These are phyloP conservation scores for Diplodus sargus DNA, from an alignment of 2,797 vertebrate species.

Conservation along the genomic window DNA sequence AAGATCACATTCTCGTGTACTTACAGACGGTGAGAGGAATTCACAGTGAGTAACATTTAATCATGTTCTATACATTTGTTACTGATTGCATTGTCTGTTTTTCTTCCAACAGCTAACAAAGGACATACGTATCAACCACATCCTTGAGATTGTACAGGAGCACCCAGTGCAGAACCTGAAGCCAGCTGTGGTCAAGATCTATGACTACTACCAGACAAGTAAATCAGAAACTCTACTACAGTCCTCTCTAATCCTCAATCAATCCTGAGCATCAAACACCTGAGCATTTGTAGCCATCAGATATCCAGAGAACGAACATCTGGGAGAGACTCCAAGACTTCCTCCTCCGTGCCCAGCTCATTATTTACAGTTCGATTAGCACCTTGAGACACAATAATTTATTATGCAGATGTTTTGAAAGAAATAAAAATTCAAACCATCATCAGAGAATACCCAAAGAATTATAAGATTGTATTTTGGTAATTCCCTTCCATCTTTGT, in stretches of 20 bases:
- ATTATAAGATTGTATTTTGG: no score
- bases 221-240: slow-evolving; percentile 6
- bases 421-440: no score
- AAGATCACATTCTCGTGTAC: slow-evolving; percentile 71
- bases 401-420: no score
- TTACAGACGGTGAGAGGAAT: slow-evolving; percentile 61
- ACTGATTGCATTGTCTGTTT: neutral
- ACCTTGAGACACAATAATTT: no score
- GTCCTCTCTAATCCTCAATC: neutral
- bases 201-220: slow-evolving; percentile 86
- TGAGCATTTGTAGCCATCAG: no score
- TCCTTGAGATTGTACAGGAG: slow-evolving; percentile 63
- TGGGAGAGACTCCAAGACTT: no score
- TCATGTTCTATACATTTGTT: neutral
- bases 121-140: slow-evolving; percentile 8
- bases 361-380: no score
- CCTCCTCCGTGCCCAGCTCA: no score
- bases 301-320: no score
- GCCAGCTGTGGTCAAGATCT: slow-evolving; percentile 77
- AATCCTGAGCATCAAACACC: no score
- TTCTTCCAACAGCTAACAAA: slow-evolving; percentile 65
- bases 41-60: neutral
- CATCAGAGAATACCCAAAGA: no score
- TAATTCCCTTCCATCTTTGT: no score
- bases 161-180: slow-evolving; percentile 78